Conservation (phyloP, 2,113 vertebrate species). For the Channa argus region DNA sequence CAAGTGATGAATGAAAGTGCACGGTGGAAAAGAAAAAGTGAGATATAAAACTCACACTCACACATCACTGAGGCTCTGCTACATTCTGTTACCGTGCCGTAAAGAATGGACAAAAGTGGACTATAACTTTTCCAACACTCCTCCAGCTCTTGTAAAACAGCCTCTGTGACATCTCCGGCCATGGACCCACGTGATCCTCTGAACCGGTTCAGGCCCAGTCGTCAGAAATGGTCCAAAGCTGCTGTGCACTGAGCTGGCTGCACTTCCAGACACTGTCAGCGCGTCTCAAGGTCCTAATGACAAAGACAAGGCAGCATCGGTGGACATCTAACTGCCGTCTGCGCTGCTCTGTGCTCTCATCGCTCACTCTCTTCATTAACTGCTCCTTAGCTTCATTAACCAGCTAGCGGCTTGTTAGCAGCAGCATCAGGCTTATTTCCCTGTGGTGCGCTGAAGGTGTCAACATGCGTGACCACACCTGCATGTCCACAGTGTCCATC, state of each 20-base stretch:
- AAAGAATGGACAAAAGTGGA: conserved; percentile 23
- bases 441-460: background rate
- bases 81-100: conserved; percentile 2
- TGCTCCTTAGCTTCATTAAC: conserved; percentile 24
- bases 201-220: conserved; percentile 9
- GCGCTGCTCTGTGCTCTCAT: conserved; percentile 4
- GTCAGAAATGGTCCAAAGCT: conserved; percentile 13
- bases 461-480: conserved; percentile 4
- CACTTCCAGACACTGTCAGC: background rate
- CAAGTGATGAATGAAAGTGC: conserved; percentile 52
- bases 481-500: background rate
- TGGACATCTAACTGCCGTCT: background rate
- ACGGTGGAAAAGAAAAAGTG: conserved; percentile 21
- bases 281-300: background rate
- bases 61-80: background rate
- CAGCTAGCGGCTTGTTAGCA: conserved; percentile 11
- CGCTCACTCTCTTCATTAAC: conserved; percentile 30
- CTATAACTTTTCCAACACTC: conserved; percentile 20
- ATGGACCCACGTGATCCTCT: no score
- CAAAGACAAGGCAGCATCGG: background rate
- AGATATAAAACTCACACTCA: conserved; percentile 29
- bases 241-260: background rate
- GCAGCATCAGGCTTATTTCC: conserved; percentile 28
- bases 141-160: conserved; percentile 20
- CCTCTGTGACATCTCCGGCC: background rate